Conservation (phyloP, 2,797 vertebrate genomes). For the Euphonia xanthogaster region DNA sequence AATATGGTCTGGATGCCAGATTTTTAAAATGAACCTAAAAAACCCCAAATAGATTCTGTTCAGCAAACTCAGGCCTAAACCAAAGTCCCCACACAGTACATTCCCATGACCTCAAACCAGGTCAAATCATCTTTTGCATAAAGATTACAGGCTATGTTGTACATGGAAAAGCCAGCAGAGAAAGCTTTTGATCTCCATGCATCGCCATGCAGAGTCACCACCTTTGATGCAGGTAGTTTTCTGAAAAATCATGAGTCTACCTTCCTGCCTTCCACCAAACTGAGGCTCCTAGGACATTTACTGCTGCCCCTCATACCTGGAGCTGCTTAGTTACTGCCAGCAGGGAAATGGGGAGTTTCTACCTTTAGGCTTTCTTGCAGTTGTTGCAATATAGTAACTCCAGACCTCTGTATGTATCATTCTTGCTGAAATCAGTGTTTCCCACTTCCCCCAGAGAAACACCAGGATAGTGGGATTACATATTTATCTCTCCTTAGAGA, state of each 20-base stretch:
- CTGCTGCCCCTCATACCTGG: background rate
- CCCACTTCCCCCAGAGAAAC: background rate
- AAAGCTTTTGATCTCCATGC: background rate
- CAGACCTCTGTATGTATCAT: background rate
- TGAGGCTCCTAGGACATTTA: background rate
- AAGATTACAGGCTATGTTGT: background rate
- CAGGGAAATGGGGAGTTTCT: background rate
- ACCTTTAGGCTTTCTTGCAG: background rate
- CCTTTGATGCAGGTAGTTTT: background rate
- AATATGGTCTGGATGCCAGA: conserved; percentile 86
- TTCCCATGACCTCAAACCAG: background rate
- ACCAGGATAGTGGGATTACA: background rate
- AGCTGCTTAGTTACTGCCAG: background rate
- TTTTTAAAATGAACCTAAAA: conserved; percentile 92
- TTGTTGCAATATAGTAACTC: fast-evolving
- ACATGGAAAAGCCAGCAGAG: background rate
- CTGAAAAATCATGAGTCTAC: background rate
- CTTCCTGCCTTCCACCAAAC: background rate
- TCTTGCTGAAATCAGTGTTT: background rate
- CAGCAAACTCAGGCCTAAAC: background rate
- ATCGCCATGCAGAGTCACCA: background rate
- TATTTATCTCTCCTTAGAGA: background rate
- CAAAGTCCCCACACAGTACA: background rate
- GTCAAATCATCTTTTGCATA: background rate
- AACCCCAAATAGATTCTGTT: background rate